These are phyloP conservation scores for Cosmopolites sordidus DNA, from an alignment of 2,888 invertebrate species.

Conservation along the genomic window DNA sequence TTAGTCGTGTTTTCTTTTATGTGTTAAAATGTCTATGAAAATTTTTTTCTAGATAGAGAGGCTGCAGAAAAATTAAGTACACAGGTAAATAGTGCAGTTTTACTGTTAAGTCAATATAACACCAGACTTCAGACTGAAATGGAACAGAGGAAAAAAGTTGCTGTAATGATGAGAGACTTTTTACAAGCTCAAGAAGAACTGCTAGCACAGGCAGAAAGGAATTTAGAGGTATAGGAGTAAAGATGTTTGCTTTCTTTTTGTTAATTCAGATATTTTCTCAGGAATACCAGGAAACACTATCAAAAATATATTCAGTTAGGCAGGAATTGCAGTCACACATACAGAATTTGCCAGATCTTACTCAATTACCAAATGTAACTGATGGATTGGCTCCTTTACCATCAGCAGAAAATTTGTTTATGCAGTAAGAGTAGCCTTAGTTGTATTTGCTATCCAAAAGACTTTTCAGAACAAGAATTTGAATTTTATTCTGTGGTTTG, in stretches of 20 bases:
- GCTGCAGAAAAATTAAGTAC: slow-evolving; percentile 72
- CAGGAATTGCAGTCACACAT: slow-evolving; percentile 90
- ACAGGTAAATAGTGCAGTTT: slow-evolving; percentile 85
- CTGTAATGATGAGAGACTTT: slow-evolving; percentile 83
- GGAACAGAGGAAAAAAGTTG: slow-evolving; percentile 81
- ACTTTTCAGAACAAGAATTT: too few species aligned
- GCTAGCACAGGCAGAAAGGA: slow-evolving; percentile 79
- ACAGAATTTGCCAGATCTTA: slow-evolving; percentile 89
- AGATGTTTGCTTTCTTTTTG: background rate
- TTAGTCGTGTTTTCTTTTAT: slow-evolving; percentile 40
- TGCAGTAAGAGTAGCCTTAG: slow-evolving; percentile 46
- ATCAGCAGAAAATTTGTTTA: slow-evolving; percentile 92
- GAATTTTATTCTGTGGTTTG: too few species aligned
- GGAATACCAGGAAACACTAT: slow-evolving; percentile 89
- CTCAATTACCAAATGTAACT: slow-evolving; percentile 86
- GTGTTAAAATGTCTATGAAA: too few species aligned
- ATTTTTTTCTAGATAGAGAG: slow-evolving; percentile 60
- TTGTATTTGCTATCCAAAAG: too few species aligned
- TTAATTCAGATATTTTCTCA: slow-evolving; percentile 48
- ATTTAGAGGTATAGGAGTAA: slow-evolving; percentile 66
- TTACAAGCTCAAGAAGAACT: slow-evolving; percentile 82
- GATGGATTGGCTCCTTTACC: slow-evolving; percentile 90
- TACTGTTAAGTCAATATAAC: slow-evolving; percentile 85
- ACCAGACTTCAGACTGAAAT: slow-evolving; percentile 79
- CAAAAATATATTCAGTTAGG: slow-evolving; percentile 80